These are phyloP conservation scores for Neopipo cinnamomea DNA, from an alignment of 2,113 vertebrate species.

Conservation along the genomic window DNA sequence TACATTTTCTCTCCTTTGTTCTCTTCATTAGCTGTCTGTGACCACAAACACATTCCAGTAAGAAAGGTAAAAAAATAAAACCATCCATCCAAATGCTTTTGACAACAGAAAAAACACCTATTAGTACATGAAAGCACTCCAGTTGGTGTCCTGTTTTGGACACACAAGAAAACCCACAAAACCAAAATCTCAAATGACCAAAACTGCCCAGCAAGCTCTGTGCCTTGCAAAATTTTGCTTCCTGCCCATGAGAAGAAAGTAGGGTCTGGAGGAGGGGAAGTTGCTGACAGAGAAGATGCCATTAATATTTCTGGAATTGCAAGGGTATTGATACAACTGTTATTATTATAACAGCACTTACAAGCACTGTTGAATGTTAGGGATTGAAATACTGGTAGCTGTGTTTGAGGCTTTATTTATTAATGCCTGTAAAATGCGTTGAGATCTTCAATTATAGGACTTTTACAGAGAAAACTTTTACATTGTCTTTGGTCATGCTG, in stretches of 20 bases:
- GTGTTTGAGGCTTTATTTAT: constrained; percentile 58
- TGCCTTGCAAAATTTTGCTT: constrained; percentile 19
- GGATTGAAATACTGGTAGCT: constrained; percentile 57
- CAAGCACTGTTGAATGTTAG: constrained; percentile 36
- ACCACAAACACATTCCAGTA: constrained; percentile 51
- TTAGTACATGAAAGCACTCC: background rate
- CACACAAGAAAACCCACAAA: constrained; percentile 14
- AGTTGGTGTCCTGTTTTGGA: background rate
- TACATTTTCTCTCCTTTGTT: constrained; percentile 36
- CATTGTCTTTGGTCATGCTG: background rate
- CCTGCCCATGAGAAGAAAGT: constrained; percentile 2
- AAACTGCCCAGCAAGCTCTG: background rate
- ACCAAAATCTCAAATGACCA: background rate
- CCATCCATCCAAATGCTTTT: background rate
- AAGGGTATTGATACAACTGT: background rate
- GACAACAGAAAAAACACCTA: background rate
- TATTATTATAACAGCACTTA: constrained; percentile 53
- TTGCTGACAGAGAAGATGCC: constrained; percentile 36
- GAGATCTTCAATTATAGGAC: constrained; percentile 47
- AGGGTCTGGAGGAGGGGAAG: constrained; percentile 24
- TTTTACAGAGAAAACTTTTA: constrained; percentile 27
- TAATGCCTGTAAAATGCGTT: constrained; percentile 55
- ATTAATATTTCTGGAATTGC: constrained; percentile 50
- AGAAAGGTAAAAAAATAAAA: constrained; percentile 39
- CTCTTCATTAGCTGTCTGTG: constrained; percentile 49